phyloP scores from a whole-genome alignment of 2,797 vertebrate species.

The Petrocephalus sullivani region DNA sequence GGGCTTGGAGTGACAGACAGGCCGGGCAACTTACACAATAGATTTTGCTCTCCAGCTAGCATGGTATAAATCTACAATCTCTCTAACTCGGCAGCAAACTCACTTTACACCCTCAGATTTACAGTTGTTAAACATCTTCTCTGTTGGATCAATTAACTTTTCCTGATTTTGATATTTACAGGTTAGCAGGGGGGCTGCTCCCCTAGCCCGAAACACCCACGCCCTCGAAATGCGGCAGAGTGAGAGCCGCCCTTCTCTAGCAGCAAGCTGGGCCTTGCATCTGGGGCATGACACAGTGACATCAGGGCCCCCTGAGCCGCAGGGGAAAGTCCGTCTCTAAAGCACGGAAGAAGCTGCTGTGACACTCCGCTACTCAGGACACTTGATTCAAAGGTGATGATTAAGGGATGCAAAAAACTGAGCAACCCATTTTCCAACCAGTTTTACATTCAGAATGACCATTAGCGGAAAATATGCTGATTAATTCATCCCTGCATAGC shows the following conservation, averaged over 20 bases:
- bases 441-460: conserved; percentile 9
- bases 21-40: not conserved
- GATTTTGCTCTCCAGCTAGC: not conserved
- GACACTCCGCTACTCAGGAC: not conserved
- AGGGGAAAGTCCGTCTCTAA: not conserved
- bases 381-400: not conserved
- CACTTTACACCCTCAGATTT: not conserved
- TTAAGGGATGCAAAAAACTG: not conserved
- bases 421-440: not conserved
- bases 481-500: conserved; percentile 6
- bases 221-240: not conserved
- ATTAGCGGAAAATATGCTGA: not conserved
- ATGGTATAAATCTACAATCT: not conserved
- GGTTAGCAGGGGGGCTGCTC: not conserved
- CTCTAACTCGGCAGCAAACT: not conserved
- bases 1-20: not conserved
- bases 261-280: not conserved
- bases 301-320: not conserved
- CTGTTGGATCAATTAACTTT: too few species aligned
- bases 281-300: not conserved
- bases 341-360: not conserved
- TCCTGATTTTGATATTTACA: not conserved
- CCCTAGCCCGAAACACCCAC: not conserved
- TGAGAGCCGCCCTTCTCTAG: not conserved
- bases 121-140: too few species aligned